A percentile compares a stretch with the other conserved stretches of the same genome.
phyloP scores from a whole-genome alignment of 2,113 vertebrate species.

The Herpailurus yagouaroundi region DNA sequence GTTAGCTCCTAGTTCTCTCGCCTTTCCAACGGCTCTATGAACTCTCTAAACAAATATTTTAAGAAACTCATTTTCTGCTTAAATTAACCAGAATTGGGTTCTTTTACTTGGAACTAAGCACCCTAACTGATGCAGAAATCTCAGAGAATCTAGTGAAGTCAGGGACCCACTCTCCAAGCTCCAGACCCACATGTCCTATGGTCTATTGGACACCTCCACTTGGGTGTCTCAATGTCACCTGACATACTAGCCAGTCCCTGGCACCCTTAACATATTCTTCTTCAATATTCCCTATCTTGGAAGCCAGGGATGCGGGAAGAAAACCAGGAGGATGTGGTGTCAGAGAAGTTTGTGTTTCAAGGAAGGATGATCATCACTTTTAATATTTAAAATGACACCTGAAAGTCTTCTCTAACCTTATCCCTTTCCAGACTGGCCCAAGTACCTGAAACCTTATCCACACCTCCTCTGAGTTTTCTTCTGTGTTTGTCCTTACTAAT shows the following conservation, averaged over 20 bases:
- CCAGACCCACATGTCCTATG: background rate
- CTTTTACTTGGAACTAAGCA: background rate
- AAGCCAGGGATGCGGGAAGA: background rate
- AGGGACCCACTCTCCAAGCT: background rate
- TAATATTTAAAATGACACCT: background rate
- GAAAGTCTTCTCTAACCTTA: background rate
- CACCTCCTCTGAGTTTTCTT: background rate
- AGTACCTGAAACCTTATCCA: background rate
- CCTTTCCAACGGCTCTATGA: background rate
- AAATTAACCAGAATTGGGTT: slow-evolving; percentile 2
- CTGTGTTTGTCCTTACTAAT: background rate
- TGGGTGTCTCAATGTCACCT: background rate
- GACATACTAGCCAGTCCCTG: background rate
- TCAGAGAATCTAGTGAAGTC: background rate
- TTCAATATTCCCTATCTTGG: background rate
- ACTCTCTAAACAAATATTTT: background rate
- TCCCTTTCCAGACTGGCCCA: background rate
- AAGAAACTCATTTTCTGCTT: slow-evolving; percentile 45
- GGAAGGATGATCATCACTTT: background rate
- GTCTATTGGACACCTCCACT: background rate
- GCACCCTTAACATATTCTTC: background rate
- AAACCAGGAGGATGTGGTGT: background rate
- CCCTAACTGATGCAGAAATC: background rate
- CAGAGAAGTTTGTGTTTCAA: background rate
- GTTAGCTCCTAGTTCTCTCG: background rate